Evolutionary conservation across 2,113 vertebrate species (phyloP).

Genomic region (Oryzias celebensis): DNA sequence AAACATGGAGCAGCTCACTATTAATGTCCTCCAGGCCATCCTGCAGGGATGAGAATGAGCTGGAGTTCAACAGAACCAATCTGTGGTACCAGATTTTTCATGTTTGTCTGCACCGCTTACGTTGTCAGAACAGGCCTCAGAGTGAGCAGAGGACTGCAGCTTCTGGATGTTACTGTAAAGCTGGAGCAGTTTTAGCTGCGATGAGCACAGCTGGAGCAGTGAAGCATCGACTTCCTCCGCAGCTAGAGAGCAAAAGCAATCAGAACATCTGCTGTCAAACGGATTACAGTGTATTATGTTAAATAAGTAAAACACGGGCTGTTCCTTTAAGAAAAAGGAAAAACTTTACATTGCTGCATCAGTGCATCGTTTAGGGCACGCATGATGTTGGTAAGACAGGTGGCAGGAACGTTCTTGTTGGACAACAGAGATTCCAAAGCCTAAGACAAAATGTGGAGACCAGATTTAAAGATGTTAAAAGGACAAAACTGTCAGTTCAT

Average conservation of each 20-base stretch:
- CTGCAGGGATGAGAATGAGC: slow-evolving; percentile 6
- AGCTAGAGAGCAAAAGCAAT: slow-evolving; percentile 66
- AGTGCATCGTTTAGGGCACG: slow-evolving; percentile 82
- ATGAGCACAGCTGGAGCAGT: slow-evolving; percentile 87
- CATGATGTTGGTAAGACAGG: slow-evolving; percentile 84
- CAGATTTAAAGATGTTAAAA: not conserved
- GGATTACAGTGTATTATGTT: too few relatives aligned
- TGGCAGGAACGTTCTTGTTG: slow-evolving; percentile 83
- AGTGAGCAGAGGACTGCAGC: slow-evolving; percentile 72
- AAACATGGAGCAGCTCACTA: slow-evolving; percentile 81
- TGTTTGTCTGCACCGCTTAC: slow-evolving; percentile 41
- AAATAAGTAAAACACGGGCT: too few relatives aligned
- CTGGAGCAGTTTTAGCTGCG: slow-evolving; percentile 85
- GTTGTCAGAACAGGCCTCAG: slow-evolving; percentile 40
- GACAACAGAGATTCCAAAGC: slow-evolving; percentile 90
- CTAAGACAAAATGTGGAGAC: slow-evolving; percentile 69
- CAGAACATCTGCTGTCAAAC: not conserved
- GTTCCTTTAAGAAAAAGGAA: too few relatives aligned
- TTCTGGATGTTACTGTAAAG: slow-evolving; percentile 87
- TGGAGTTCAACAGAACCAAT: not conserved
- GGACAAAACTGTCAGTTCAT: not conserved
- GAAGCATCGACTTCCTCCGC: slow-evolving; percentile 85
- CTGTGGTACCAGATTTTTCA: not conserved
- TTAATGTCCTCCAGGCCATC: slow-evolving; percentile 74
- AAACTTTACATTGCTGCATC: slow-evolving; percentile 82